These are phyloP conservation scores for Drosophila takahashii DNA, from an alignment of 1,140 invertebrate genomes.

Conservation along the genomic window DNA sequence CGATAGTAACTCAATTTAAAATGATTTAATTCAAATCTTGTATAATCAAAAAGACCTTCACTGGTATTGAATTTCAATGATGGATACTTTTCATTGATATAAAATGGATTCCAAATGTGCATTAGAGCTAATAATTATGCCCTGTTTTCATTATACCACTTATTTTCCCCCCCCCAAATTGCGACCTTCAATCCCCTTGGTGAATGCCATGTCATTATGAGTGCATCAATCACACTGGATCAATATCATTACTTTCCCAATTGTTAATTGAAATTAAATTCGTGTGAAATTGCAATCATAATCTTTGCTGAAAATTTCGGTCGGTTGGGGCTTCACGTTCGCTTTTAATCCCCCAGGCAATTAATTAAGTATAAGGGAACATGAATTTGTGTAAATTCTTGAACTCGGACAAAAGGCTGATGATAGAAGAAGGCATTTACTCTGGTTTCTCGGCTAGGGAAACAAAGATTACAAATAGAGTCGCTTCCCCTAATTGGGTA, in stretches of 20 bases:
- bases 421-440: constrained; percentile 12
- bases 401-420: not conserved
- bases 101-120: not conserved
- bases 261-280: constrained; percentile 15
- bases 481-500: constrained; percentile 36
- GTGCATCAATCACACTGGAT: constrained; percentile 11
- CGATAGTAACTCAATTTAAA: too few species aligned
- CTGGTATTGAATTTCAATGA: not conserved
- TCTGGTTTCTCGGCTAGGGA: not conserved
- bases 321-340: not conserved
- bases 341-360: not conserved
- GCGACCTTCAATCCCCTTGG: not conserved
- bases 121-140: not conserved
- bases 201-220: constrained; percentile 1
- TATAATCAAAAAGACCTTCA: too few species aligned
- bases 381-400: not conserved
- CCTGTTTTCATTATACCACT: not conserved
- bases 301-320: not conserved
- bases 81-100: not conserved
- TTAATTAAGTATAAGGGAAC: not conserved
- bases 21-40: too few species aligned
- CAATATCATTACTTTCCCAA: constrained; percentile 1
- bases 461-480: constrained; percentile 8
- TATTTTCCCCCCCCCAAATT: not conserved
- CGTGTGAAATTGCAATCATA: constrained; percentile 14